Base-by-base conservation (phyloP, 2,113 vertebrate species). In the Eulacestoma nigropectus region DNA sequence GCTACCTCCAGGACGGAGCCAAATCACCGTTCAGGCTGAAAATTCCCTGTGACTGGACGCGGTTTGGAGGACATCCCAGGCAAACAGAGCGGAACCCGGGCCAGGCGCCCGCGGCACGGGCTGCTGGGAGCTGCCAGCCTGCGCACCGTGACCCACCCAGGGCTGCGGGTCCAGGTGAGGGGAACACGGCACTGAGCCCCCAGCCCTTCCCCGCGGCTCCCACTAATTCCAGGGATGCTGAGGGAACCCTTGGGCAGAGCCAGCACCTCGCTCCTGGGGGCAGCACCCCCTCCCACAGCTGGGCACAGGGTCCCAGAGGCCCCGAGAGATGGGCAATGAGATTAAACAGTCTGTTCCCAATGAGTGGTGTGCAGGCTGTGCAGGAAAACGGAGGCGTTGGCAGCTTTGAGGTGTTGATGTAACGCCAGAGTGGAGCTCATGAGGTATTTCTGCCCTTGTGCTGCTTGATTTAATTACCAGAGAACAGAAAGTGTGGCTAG, bases 21-120 rank as follows among this genome's bases (percentile, higher is more conserved):
- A 96, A 93, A 93, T 97, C 96, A 86, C 59, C 50, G 2, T 0
- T 94, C 90, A 93, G 85, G 92, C 96, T 96, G 96, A 94, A 93
- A 97, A 95, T 90, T 74, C 90, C 82, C 88, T 70, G 72, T 90
- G 96, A 93, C 96, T 89, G 86, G 83, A 37, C 30, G 0, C 16
- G 1, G 26, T 30, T 89, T 95, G 95, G 94, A 95, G 90, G 59
- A 50, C 7, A 1, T 89, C 86, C 92, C 95, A 86, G 86, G 92
- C 86, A 90, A 77, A 76, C 37, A 18, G 73, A 62, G 83, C 18
- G 0, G 16, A 29, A 26, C 41, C 52, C 3, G 4, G 70, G 81
- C 92, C 77, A 91, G 64, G 60, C 9, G 7, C 79, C 70, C 5
- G 0, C 1, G 6, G 89, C 65, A 18, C 16, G 3, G 49, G 64